phyloP scores from a whole-genome alignment of 2,797 vertebrate genomes.

The Pipistrellus kuhlii region DNA sequence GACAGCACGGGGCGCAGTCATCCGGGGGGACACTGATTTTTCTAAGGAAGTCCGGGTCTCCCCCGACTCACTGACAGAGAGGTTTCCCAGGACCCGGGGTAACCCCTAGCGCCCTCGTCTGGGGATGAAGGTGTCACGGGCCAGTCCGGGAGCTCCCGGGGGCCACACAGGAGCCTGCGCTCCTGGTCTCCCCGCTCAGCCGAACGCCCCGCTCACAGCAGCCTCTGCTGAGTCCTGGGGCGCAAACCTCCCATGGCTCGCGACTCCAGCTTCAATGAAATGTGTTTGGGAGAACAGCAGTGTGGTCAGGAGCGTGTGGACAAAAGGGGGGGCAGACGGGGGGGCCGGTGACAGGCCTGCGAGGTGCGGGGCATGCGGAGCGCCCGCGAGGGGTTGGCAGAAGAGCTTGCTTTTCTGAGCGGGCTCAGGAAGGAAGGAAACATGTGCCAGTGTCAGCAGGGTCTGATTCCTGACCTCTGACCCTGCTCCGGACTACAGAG shows the following conservation, averaged over 20 bases:
- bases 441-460: no score
- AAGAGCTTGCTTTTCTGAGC: background rate
- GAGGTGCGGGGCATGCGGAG: background rate
- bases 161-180: background rate
- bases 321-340: background rate
- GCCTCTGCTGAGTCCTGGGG: background rate
- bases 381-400: no score
- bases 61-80: background rate
- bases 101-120: background rate
- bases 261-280: conserved; percentile 68
- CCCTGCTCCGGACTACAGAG: background rate
- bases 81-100: background rate
- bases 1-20: background rate
- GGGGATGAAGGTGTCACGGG: background rate
- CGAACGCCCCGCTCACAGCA: no score
- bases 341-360: background rate
- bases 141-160: background rate
- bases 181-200: no score
- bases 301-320: conserved; percentile 64
- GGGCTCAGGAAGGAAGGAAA: background rate
- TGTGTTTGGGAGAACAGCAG: conserved; percentile 65
- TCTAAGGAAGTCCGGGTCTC: background rate
- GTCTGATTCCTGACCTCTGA: no score
- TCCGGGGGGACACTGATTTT: background rate
- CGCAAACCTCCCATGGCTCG: background rate